These are phyloP conservation scores for Synergus laeviventris DNA, from an alignment of 2,888 invertebrate genomes.

Conservation along the genomic window DNA sequence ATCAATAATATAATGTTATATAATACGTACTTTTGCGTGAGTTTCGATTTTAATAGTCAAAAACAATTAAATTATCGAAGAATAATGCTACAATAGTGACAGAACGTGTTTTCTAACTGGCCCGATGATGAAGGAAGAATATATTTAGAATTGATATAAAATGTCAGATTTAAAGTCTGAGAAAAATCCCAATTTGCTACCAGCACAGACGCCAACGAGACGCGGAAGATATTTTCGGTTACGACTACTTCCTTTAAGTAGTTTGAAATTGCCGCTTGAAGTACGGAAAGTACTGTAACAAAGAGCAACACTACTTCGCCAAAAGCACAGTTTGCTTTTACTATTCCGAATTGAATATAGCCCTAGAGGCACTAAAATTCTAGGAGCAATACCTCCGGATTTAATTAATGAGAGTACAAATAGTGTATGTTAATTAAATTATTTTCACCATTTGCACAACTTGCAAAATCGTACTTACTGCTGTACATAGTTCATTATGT, in stretches of 20 bases:
- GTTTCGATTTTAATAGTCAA: too few species aligned
- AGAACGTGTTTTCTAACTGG: too few species aligned
- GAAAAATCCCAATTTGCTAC: slow-evolving; percentile 42
- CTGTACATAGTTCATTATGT: not conserved
- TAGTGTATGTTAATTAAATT: slow-evolving; percentile 46
- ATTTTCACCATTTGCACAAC: slow-evolving; percentile 30
- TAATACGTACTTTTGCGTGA: too few species aligned
- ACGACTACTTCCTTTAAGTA: slow-evolving; percentile 50
- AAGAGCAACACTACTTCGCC: slow-evolving; percentile 45
- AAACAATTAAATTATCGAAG: too few species aligned
- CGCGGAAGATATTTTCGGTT: slow-evolving; percentile 42
- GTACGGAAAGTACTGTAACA: slow-evolving; percentile 45
- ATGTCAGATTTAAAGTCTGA: not conserved
- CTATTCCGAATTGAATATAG: slow-evolving; percentile 47
- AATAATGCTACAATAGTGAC: too few species aligned
- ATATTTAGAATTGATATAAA: too few species aligned
- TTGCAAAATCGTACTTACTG: not conserved
- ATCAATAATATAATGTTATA: too few species aligned
- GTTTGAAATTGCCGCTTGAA: slow-evolving; percentile 45
- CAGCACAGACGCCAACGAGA: slow-evolving; percentile 46
- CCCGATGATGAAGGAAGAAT: too few species aligned
- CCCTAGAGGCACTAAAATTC: not conserved
- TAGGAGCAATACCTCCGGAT: slow-evolving; percentile 43
- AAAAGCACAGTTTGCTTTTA: slow-evolving; percentile 48
- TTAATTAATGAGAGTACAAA: slow-evolving; percentile 45